Conservation (phyloP, 2,797 vertebrate genomes). For the Salarias fasciatus region DNA sequence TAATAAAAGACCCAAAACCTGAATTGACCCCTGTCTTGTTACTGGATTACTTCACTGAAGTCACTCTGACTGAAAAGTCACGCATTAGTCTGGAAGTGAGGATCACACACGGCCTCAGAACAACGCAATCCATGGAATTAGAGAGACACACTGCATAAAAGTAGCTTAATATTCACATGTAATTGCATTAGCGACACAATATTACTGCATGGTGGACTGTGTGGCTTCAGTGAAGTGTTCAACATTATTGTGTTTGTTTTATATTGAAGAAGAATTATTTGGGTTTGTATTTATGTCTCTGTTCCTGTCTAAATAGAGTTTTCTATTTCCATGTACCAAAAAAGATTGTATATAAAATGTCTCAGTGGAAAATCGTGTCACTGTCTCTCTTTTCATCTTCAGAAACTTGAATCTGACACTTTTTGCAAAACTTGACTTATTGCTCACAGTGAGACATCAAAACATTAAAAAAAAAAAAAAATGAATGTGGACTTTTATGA, state of each 20-base stretch:
- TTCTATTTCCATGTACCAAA: conserved; percentile 81
- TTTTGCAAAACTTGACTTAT: background rate
- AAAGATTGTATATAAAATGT: conserved; percentile 76
- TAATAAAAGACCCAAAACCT: conserved; percentile 34
- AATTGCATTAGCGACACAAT: conserved; percentile 14
- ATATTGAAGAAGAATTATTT: conserved; percentile 73
- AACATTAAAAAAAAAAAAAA: too few species aligned
- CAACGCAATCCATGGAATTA: conserved; percentile 13
- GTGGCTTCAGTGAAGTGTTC: conserved; percentile 56
- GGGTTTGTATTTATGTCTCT: conserved; percentile 82
- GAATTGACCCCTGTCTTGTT: conserved; percentile 64
- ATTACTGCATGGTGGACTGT: conserved; percentile 45
- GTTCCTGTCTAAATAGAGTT: conserved; percentile 76
- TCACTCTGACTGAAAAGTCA: conserved; percentile 35
- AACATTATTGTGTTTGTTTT: conserved; percentile 73
- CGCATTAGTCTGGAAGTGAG: background rate
- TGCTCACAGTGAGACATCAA: background rate
- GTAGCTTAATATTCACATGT: conserved; percentile 6
- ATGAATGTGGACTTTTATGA: background rate
- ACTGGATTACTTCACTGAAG: conserved; percentile 56
- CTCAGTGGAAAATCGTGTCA: conserved; percentile 58
- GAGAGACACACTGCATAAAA: conserved; percentile 7
- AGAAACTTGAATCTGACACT: background rate
- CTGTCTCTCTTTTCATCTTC: conserved; percentile 26
- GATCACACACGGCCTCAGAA: conserved; percentile 3